Evolutionary conservation across 2,113 vertebrate species (phyloP).

Genomic region (Zosterops borbonicus): DNA sequence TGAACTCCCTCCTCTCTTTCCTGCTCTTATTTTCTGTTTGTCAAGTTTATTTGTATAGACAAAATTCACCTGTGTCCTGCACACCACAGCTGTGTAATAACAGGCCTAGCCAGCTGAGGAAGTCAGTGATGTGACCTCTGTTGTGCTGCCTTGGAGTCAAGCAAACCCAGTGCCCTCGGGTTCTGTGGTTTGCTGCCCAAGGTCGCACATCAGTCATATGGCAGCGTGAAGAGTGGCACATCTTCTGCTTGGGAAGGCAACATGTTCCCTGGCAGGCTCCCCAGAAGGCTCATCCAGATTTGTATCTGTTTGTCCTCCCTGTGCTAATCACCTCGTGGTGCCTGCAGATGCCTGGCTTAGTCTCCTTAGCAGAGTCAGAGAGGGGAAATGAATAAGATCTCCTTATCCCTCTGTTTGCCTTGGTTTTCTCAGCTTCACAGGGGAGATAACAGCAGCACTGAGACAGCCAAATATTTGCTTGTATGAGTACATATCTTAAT

Average conservation of each 20-base stretch:
- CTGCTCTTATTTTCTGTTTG: background rate
- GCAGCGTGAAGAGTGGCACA: background rate
- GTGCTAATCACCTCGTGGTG: background rate
- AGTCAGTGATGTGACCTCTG: fast-evolving
- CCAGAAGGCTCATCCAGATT: background rate
- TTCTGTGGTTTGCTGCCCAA: background rate
- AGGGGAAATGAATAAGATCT: background rate
- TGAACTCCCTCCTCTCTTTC: background rate
- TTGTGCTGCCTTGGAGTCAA: background rate
- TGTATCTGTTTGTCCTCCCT: background rate
- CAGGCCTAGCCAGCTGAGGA: background rate
- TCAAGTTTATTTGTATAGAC: background rate
- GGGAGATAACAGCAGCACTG: background rate
- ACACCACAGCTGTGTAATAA: background rate
- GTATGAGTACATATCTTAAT: slow-evolving; percentile 29
- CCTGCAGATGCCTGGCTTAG: background rate
- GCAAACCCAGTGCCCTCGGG: fast-evolving
- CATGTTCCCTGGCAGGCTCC: background rate
- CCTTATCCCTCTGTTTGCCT: slow-evolving; percentile 5
- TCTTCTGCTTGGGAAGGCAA: background rate
- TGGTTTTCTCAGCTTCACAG: background rate
- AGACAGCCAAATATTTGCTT: slow-evolving; percentile 27
- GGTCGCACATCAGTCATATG: fast-evolving
- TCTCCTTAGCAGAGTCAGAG: background rate
- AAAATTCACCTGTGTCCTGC: background rate